These are phyloP conservation scores for Neostethus bicornis DNA, from an alignment of 2,797 vertebrate genomes.

Conservation along the genomic window DNA sequence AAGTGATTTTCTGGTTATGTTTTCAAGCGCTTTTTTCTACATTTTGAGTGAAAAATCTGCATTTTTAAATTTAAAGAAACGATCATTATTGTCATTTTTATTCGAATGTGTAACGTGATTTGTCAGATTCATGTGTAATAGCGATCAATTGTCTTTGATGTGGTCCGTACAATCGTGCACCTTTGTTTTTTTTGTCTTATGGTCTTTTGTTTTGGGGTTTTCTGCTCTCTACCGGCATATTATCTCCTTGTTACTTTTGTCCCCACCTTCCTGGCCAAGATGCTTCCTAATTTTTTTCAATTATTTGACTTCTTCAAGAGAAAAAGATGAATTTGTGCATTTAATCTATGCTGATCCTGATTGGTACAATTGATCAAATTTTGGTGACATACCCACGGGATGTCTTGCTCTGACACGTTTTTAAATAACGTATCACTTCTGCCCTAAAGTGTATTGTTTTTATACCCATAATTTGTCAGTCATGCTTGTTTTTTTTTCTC, in stretches of 20 bases:
- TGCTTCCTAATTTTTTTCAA: not conserved
- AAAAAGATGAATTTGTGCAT: not conserved
- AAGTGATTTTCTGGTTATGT: too few relatives aligned
- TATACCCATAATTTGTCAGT: conserved; percentile 1
- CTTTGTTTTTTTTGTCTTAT: too few relatives aligned
- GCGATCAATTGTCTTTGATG: too few relatives aligned
- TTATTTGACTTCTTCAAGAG: not conserved
- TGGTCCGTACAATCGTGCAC: too few relatives aligned
- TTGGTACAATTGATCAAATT: not conserved
- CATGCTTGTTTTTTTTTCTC: not conserved
- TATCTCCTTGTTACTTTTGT: conserved; percentile 9
- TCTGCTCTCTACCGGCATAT: too few relatives aligned
- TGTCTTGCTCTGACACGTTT: not conserved
- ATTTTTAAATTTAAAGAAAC: too few relatives aligned
- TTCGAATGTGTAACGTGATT: too few relatives aligned
- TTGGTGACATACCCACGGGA: not conserved
- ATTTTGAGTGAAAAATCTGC: too few relatives aligned
- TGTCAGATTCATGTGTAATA: too few relatives aligned
- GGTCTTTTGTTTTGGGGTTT: too few relatives aligned
- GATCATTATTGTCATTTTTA: too few relatives aligned
- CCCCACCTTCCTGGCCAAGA: conserved; percentile 1
- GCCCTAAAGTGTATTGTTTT: not conserved
- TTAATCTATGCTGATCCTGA: not conserved
- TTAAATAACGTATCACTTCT: not conserved
- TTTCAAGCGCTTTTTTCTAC: too few relatives aligned